A percentile compares a stretch with the other conserved stretches of the same genome.
These are phyloP conservation scores for Sipunculus nudus DNA, from an alignment of 2,888 invertebrate species.

Conservation along the genomic window DNA sequence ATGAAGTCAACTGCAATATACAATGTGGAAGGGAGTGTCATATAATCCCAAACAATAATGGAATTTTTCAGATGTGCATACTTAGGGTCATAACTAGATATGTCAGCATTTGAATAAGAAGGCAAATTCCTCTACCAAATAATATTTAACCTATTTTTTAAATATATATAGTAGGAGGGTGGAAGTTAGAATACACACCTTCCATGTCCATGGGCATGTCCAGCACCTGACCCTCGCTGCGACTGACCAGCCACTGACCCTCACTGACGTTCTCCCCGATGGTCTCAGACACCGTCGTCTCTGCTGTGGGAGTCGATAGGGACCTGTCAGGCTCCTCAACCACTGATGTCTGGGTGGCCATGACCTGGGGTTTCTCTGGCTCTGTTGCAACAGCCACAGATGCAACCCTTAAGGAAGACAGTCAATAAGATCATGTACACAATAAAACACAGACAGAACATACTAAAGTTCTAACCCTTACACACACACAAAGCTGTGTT, in stretches of 20 bases:
- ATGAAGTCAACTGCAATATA: too few relatives aligned
- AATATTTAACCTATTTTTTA: too few relatives aligned
- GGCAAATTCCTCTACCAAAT: too few relatives aligned
- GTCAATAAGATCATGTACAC: too few relatives aligned
- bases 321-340: neutral
- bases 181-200: too few relatives aligned
- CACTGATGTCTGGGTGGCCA: conserved; percentile 6
- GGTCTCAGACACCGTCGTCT: conserved; percentile 47
- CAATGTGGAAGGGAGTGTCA: too few relatives aligned
- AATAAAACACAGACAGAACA: neutral
- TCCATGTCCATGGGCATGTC: conserved; percentile 36
- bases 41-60: too few relatives aligned
- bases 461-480: neutral
- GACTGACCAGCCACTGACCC: conserved; percentile 62
- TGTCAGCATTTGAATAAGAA: too few relatives aligned
- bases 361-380: neutral
- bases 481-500: too few relatives aligned
- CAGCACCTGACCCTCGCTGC: conserved; percentile 61
- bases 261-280: conserved; percentile 56
- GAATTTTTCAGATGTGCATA: too few relatives aligned
- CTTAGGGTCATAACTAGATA: too few relatives aligned
- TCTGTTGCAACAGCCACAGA: neutral
- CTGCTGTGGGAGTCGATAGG: conserved; percentile 32
- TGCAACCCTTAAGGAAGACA: neutral
- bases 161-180: too few relatives aligned